These are phyloP conservation scores for Ophonus ardosiacus DNA, from an alignment of 2,888 invertebrate genomes.

Conservation along the genomic window DNA sequence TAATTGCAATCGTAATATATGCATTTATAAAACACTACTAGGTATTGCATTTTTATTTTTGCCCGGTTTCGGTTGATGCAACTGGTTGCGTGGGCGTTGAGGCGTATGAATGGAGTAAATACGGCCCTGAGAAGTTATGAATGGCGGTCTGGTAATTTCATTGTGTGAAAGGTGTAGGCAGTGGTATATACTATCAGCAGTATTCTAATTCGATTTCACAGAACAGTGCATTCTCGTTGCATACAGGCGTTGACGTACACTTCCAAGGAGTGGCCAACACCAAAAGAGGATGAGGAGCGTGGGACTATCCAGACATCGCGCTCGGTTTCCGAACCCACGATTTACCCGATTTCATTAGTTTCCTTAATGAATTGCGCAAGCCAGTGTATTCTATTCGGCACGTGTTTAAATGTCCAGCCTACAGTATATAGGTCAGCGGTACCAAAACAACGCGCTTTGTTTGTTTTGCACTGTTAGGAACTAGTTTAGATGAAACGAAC, in stretches of 20 bases:
- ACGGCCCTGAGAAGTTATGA: conserved; percentile 19
- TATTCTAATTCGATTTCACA: conserved; percentile 56
- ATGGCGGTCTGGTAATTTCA: conserved; percentile 8
- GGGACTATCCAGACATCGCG: conserved; percentile 30
- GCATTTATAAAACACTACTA: background rate
- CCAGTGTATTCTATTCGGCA: conserved; percentile 38
- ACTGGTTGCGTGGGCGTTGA: background rate
- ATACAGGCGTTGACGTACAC: background rate
- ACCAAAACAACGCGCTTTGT: conserved; percentile 34
- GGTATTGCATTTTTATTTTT: too few species aligned
- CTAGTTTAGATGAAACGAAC: conserved; percentile 10
- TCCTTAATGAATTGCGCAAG: conserved; percentile 56
- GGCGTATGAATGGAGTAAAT: background rate
- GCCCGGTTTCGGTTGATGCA: background rate
- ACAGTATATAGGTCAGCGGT: conserved; percentile 44
- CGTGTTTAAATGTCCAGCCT: conserved; percentile 57
- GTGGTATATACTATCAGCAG: conserved; percentile 25
- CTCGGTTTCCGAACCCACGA: conserved; percentile 23
- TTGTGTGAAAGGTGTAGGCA: conserved; percentile 15
- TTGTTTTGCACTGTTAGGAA: conserved; percentile 24
- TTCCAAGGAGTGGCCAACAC: conserved; percentile 7
- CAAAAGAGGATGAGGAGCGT: conserved; percentile 31
- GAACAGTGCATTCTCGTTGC: conserved; percentile 24
- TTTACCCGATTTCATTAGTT: conserved; percentile 20
- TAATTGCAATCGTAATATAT: background rate